A percentile compares a stretch with the other conserved stretches of the same genome.
Evolutionary conservation across 37 sponge, comb jelly and placozoan species (phyloP).

Genomic region (Petrosia ficiformis): DNA sequence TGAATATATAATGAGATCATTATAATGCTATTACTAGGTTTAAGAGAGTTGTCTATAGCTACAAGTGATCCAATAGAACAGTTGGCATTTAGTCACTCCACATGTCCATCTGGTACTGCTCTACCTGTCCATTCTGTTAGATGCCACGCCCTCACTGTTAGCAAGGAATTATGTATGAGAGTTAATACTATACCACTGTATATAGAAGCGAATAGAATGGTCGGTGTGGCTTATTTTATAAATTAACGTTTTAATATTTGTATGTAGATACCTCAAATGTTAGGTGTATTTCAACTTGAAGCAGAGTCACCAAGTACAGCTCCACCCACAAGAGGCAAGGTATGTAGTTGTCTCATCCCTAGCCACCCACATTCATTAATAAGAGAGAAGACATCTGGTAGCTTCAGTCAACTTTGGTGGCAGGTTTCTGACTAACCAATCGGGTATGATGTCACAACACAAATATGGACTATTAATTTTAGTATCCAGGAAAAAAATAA

Average conservation of each 20-base stretch:
- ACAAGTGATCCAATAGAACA: constrained; percentile 49
- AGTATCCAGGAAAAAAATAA: too few species aligned
- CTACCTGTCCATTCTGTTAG: constrained; percentile 1
- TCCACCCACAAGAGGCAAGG: constrained; percentile 5
- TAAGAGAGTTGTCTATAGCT: too few species aligned
- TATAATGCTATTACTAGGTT: too few species aligned
- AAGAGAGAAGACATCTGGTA: too few species aligned
- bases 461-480: too few species aligned
- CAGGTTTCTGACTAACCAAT: too few species aligned
- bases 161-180: constrained; percentile 47
- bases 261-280: background rate
- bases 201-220: constrained; percentile 64
- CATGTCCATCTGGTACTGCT: constrained; percentile 21
- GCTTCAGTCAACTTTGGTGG: too few species aligned
- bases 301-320: background rate
- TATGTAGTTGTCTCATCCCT: too few species aligned
- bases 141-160: constrained; percentile 62
- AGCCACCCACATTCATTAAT: too few species aligned
- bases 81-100: constrained; percentile 49
- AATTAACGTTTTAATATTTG: background rate
- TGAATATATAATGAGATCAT: too few species aligned
- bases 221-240: background rate
- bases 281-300: background rate
- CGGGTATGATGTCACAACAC: too few species aligned
- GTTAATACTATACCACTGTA: constrained; percentile 61